Conservation (phyloP, 2,888 invertebrate species). For the Andrena camellia region DNA sequence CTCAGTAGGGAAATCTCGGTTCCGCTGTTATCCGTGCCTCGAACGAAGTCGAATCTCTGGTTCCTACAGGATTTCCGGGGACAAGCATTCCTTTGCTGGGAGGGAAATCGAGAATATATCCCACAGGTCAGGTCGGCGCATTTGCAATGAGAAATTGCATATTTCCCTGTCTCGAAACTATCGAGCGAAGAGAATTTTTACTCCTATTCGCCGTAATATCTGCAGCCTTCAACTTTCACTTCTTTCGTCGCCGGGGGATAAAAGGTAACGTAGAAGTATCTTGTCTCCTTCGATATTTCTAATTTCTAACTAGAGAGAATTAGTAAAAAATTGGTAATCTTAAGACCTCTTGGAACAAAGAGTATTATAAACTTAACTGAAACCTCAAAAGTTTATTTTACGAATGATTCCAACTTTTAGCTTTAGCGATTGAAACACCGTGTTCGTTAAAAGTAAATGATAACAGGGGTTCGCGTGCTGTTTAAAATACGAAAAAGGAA, state of each 20-base stretch:
- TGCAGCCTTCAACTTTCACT: not conserved
- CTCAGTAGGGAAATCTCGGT: slow-evolving; percentile 48
- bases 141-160: slow-evolving; percentile 45
- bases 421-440: not conserved
- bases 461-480: too few relatives aligned
- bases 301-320: too few relatives aligned
- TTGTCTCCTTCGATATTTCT: too few relatives aligned
- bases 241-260: not conserved
- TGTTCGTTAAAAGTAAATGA: not conserved
- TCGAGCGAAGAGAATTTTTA: slow-evolving; percentile 10
- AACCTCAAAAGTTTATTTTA: not conserved
- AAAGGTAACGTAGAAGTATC: not conserved
- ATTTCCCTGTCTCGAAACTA: slow-evolving; percentile 22
- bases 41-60: slow-evolving; percentile 47
- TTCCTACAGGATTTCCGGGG: slow-evolving; percentile 55
- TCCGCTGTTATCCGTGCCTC: slow-evolving; percentile 37
- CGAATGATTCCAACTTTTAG: not conserved
- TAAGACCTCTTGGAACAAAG: too few relatives aligned
- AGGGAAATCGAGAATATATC: slow-evolving; percentile 58
- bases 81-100: slow-evolving; percentile 35
- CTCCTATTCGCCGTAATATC: not conserved
- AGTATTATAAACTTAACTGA: not conserved
- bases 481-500: too few relatives aligned
- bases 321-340: too few relatives aligned
- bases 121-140: slow-evolving; percentile 16